A percentile compares a stretch with the other conserved stretches of the same genome.
Evolutionary conservation across 2,113 vertebrate species (phyloP).

Genomic region (Coracopsis vasa): DNA sequence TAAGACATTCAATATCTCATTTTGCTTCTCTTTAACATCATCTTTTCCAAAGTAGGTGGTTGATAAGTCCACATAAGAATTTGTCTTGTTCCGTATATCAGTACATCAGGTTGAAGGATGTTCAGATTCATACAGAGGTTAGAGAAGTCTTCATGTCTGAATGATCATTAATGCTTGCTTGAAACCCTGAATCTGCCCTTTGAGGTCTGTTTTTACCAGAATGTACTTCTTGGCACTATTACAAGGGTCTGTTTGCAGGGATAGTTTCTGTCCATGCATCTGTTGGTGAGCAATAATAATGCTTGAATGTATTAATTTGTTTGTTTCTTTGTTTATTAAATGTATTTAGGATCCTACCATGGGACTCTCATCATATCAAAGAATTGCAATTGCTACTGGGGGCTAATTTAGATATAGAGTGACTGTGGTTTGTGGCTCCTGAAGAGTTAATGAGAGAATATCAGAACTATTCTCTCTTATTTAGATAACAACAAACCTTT

Average conservation of each 20-base stretch:
- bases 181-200: background rate
- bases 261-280: background rate
- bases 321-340: background rate
- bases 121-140: background rate
- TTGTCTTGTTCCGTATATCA: background rate
- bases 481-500: constrained; percentile 21
- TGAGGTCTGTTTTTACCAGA: background rate
- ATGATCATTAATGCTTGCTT: background rate
- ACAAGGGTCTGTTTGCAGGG: background rate
- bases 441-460: constrained; percentile 22
- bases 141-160: background rate
- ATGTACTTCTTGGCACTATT: background rate
- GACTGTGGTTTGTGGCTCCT: background rate
- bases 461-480: background rate
- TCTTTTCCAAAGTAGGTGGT: background rate
- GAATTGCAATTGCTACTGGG: background rate
- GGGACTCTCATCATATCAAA: background rate
- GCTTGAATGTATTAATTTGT: background rate
- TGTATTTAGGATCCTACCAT: background rate
- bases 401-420: background rate
- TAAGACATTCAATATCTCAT: background rate
- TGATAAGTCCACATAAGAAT: background rate
- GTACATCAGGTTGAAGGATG: background rate
- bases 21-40: background rate
- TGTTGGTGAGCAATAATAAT: background rate